A percentile compares a stretch with the other conserved stretches of the same genome.
Conservation (phyloP, 2,797 vertebrate genomes). For the Cottoperca gobio region DNA sequence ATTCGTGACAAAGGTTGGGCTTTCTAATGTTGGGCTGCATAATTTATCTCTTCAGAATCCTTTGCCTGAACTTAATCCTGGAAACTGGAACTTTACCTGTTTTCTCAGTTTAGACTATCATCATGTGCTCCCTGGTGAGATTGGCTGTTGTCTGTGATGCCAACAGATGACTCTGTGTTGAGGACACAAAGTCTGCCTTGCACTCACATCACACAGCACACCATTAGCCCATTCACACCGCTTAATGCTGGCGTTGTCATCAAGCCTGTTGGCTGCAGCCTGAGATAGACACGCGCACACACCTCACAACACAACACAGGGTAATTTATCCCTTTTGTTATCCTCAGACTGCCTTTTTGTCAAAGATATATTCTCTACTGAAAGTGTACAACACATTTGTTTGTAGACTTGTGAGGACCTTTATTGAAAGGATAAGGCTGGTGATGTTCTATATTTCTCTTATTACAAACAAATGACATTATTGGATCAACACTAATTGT, state of each 20-base stretch:
- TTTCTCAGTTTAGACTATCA: conserved; percentile 17
- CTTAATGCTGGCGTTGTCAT: conserved; percentile 42
- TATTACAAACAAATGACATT: neutral
- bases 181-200: neutral
- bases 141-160: conserved; percentile 11
- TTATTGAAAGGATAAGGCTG: too few relatives aligned
- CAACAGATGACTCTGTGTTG: conserved; percentile 24
- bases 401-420: too few relatives aligned
- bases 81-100: conserved; percentile 24
- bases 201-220: conserved; percentile 21
- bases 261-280: neutral
- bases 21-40: conserved; percentile 15
- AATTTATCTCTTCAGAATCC: conserved; percentile 34
- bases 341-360: too few relatives aligned
- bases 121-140: neutral
- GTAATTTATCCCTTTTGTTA: too few relatives aligned
- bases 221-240: conserved; percentile 52
- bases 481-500: too few relatives aligned
- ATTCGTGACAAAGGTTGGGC: conserved; percentile 19
- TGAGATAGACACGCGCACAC: conserved; percentile 13
- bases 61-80: conserved; percentile 32
- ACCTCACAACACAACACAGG: neutral
- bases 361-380: too few relatives aligned
- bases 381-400: too few relatives aligned
- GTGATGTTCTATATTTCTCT: neutral